Evolutionary conservation across 2,797 vertebrate species (phyloP), one percentile per base, ranked within the genome.

Genomic region (Rousettus madagascariensis): DNA sequence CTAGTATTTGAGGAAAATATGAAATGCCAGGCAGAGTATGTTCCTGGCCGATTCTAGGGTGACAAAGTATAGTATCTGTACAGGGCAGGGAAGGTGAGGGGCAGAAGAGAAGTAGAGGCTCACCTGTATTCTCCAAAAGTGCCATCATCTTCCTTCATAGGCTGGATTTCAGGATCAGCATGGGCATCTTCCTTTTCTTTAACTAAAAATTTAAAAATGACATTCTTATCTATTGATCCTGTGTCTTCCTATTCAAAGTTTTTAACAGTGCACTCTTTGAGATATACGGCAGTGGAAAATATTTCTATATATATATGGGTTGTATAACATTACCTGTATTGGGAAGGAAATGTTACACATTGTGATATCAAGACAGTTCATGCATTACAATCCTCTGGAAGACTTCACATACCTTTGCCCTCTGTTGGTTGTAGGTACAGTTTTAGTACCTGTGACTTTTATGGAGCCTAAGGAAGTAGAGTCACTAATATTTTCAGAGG

Each of bases 111-210:
- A 74, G 36, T 66, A 97, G 55, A 88, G 98, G 97, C 98, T 99
- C 99, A 99, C 99, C 99, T 99, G 99, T 99, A 99, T 99, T 99
- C 99, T 98, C 99, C 99, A 98, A 99, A 99, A 22, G 99, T 99
- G 97, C 99, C 99, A 97, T 99, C 99, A 41, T 99, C 99, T 90
- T 99, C 99, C 98, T 99, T 99, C 99, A 99, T 99, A 78, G 99
- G 99, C 94, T 99, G 99, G 97, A 99, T 99, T 98, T 99, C 99
- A 26, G 99, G 99, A 97, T 99, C 99, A 38, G 99, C 99, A 93
- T 99, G 99, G 38, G 99, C 99, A 63, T 99, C 99, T 97, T 99
- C 99, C 92, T 99, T 99, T 98, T 99, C 99, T 98, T 99, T 99
- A 96, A 99, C 99, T 99, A 94, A 96, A 89, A 98, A 77, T 90